Evolutionary conservation across 2,888 invertebrate species (phyloP).

Genomic region (Parasteatoda lunata): DNA sequence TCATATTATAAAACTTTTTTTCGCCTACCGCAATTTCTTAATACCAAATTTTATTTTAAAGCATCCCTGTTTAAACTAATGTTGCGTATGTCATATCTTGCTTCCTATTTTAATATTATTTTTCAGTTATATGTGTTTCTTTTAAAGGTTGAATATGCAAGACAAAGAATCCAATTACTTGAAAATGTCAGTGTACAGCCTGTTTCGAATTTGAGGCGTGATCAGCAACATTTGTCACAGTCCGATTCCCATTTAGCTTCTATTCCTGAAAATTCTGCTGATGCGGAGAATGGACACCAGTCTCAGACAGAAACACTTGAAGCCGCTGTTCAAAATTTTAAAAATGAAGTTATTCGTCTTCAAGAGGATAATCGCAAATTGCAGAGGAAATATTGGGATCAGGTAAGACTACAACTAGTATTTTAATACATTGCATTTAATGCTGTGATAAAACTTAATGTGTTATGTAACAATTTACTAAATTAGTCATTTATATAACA

Average conservation of each 20-base stretch:
- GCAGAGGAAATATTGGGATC: slow-evolving; percentile 69
- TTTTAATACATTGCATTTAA: neutral
- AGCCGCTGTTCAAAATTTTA: slow-evolving; percentile 54
- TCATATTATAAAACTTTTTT: too few species aligned
- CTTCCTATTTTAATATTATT: neutral
- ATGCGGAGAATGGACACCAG: slow-evolving; percentile 24
- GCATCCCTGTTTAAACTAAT: too few species aligned
- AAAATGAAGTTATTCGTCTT: slow-evolving; percentile 64
- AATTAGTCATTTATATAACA: too few species aligned
- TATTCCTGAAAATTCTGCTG: slow-evolving; percentile 61
- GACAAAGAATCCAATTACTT: slow-evolving; percentile 64
- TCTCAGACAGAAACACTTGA: slow-evolving; percentile 53
- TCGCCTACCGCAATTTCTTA: too few species aligned
- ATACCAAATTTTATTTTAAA: too few species aligned
- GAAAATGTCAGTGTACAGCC: slow-evolving; percentile 49
- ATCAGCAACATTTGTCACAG: slow-evolving; percentile 55
- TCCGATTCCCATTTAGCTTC: slow-evolving; percentile 64
- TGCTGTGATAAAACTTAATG: too few species aligned
- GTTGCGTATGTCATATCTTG: too few species aligned
- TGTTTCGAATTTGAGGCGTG: slow-evolving; percentile 38
- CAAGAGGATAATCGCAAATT: slow-evolving; percentile 68
- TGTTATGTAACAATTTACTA: too few species aligned
- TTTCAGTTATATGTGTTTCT: neutral
- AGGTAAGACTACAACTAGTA: slow-evolving; percentile 35
- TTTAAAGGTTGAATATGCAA: slow-evolving; percentile 67